Conservation (phyloP, 2,888 invertebrate species). For the Chydorus sphaericus region DNA sequence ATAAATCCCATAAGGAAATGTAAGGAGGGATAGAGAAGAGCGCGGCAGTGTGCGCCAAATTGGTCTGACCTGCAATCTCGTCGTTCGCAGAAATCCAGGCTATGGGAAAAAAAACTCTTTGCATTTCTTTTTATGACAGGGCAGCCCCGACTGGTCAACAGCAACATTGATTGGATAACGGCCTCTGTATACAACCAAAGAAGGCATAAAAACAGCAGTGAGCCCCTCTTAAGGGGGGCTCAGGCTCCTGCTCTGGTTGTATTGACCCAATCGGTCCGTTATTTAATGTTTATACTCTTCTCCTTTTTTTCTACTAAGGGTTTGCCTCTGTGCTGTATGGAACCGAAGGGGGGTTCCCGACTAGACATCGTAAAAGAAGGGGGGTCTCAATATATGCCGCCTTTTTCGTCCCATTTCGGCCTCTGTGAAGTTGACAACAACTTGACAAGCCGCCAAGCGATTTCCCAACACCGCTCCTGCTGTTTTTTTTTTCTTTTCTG, state of each 20-base stretch:
- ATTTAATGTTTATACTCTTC: neutral
- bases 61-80: too few relatives aligned
- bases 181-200: neutral
- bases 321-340: neutral
- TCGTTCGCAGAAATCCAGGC: neutral
- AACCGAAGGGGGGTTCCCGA: too few relatives aligned
- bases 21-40: neutral
- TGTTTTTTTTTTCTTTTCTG: neutral
- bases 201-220: neutral
- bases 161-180: constrained; percentile 2
- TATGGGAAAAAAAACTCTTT: neutral
- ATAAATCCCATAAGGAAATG: neutral
- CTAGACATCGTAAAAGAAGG: constrained; percentile 2
- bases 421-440: neutral
- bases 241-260: neutral
- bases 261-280: neutral
- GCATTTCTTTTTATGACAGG: neutral
- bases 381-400: neutral
- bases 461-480: neutral
- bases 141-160: constrained; percentile 1
- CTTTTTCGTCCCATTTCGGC: neutral
- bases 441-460: constrained; percentile 1
- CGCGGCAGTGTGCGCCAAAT: too few relatives aligned
- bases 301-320: neutral
- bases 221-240: too few relatives aligned